Base-by-base conservation (phyloP, 1,140 invertebrate genomes). In the Drosophila jambulina region DNA sequence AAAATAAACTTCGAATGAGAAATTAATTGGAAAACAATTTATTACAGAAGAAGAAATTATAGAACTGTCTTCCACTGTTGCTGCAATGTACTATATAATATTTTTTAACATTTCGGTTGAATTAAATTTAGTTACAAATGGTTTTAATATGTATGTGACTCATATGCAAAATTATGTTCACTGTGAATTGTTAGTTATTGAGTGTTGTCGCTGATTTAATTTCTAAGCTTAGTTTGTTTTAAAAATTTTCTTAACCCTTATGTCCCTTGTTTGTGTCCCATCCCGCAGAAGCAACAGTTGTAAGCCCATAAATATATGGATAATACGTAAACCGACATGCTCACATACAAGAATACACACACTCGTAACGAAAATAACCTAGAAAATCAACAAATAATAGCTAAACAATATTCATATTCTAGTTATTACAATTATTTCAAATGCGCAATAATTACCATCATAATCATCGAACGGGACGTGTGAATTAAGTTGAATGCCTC, bases 21-120 rank as follows among this genome's bases (percentile, higher is more conserved):
- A 70, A 57, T 80, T 68, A 74, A 34, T 32, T 65, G 40, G 34
- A 51, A 42, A 29, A 34, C 71, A 60, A 71, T 54, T 61, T 57
- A 75, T 63, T 68, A 69, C 71, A 68, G 43, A 58, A 51, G 45
- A 75, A 51, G 42, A 80, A 36, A 64, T 60, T 36, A 72, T 45
- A 72, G 40, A 72, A 78, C 71, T 86, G 90, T 91, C 90, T 91
- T 91, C 90, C 90, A 91, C 82, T 91, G 86, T 82, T 91, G 90
- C 90, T 91, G 90, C 90, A 91, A 91, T 91, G 88, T 80, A 78
- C 74, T 62, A 80, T 67, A 78, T 80, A 90, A 81, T 80, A 64
- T 59, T 59, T 23, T 65, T 76, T 76, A 77, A 15, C 25, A 53
- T 76, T 71, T 76, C 62, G 63, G 34, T 76, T 77, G 48, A 71